Base-by-base conservation (phyloP, 2,113 vertebrate genomes). In the Protomyctophum bolini region DNA sequence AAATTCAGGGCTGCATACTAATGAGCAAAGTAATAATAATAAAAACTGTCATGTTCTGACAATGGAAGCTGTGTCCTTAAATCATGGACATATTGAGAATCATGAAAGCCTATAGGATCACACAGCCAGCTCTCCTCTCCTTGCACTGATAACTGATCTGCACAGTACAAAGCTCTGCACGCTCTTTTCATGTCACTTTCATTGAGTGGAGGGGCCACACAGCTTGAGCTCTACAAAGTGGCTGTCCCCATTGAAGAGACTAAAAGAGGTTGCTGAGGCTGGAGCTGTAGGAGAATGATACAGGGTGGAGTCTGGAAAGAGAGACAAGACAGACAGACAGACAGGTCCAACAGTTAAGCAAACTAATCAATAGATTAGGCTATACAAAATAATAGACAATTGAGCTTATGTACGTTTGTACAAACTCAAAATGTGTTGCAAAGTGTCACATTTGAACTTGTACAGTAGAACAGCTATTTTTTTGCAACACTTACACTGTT, bases 181-280 rank as follows among this genome's bases (percentile, higher is more conserved):
- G 75, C 80, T 90, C 91, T 92, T 94, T 94, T 94, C 91, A 94
- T 94, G 89, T 94, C 88, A 91, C 86, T 86, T 88, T 86, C 88
- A 90, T 89, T 89, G 80, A 89, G 89, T 86, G 88, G 83, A 86
- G 88, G 64, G 85, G 80, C 82, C 85, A 88, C 85, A 88, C 72
- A 46, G 87, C 80, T 82, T 50, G 68, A 85, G 82, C 86, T 79
- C 72, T 82, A 73, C 87, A 89, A 92, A 92, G 90, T 89, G 91
- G 88, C 79, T 80, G 62, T 49, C 66, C 67, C 85, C 79, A 91
- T 92, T 92, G 87, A 91, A 83, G 79, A 66, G 71, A 86, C 85
- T 83, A 82, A 41, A 91, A 92, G 85, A 91, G 90, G 87, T 93
- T 90, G 92, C 21, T 21, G 21, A 92, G 88, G 90, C 85, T 86